These are phyloP conservation scores for Sus scrofa DNA, from an alignment of 2,113 vertebrate genomes.

Conservation along the genomic window DNA sequence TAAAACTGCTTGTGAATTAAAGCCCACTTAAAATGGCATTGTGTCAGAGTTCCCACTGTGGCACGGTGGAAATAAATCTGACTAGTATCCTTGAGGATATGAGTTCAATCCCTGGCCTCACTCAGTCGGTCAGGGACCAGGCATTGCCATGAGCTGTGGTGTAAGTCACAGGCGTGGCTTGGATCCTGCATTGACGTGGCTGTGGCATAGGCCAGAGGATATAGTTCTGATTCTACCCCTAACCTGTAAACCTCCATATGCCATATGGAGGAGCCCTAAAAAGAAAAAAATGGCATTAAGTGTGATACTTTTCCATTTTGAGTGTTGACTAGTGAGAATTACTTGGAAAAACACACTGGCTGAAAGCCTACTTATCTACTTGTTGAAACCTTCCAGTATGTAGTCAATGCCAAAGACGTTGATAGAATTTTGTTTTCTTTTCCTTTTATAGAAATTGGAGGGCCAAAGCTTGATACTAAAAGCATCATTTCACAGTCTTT, in stretches of 20 bases:
- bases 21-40: background rate
- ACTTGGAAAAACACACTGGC: background rate
- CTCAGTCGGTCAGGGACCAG: too few relatives aligned
- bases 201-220: too few relatives aligned
- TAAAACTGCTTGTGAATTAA: background rate
- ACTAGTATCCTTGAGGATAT: too few relatives aligned
- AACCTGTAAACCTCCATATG: too few relatives aligned
- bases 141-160: too few relatives aligned
- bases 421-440: slow-evolving; percentile 32
- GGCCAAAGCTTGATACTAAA: background rate
- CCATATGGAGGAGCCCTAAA: too few relatives aligned
- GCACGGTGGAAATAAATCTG: too few relatives aligned
- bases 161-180: too few relatives aligned
- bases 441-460: slow-evolving; percentile 49
- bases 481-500: background rate
- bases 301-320: background rate
- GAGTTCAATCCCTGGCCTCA: too few relatives aligned
- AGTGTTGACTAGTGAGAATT: slow-evolving; percentile 2
- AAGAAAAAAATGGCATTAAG: background rate
- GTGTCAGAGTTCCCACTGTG: background rate
- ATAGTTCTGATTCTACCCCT: too few relatives aligned
- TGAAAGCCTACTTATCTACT: background rate
- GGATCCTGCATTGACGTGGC: too few relatives aligned
- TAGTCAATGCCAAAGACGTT: slow-evolving; percentile 14
- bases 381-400: background rate